Conservation (phyloP, 1,140 invertebrate species). For the Cotesia vestalis region DNA sequence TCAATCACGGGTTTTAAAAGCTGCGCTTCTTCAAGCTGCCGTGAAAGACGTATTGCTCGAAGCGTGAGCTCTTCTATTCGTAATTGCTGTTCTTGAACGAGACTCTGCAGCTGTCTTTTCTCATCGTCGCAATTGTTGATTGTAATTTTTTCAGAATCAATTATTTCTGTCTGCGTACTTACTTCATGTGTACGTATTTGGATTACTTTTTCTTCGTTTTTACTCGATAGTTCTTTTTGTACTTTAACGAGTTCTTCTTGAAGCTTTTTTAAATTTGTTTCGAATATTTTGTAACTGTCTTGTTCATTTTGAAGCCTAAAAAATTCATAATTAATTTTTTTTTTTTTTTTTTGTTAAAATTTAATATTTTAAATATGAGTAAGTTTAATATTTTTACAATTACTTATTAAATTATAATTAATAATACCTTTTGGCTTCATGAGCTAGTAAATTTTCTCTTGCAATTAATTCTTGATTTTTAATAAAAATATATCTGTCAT, state of each 20-base stretch:
- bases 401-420: not conserved
- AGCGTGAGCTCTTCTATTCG: constrained; percentile 58
- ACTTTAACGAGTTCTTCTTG: constrained; percentile 55
- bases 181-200: constrained; percentile 37
- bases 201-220: constrained; percentile 26
- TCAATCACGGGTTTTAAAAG: constrained; percentile 40
- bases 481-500: constrained; percentile 47
- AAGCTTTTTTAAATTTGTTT: constrained; percentile 55
- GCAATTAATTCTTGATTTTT: constrained; percentile 54
- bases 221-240: constrained; percentile 43
- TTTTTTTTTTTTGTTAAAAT: constrained; percentile 17
- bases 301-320: constrained; percentile 57
- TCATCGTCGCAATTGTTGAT: constrained; percentile 47
- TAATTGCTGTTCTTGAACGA: constrained; percentile 56
- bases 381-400: too few relatives aligned
- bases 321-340: too few relatives aligned
- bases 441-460: constrained; percentile 56
- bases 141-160: not conserved
- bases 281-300: constrained; percentile 50
- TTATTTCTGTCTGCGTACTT: constrained; percentile 56
- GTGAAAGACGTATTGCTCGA: constrained; percentile 50
- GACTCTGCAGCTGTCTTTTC: constrained; percentile 53
- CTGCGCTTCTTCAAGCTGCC: constrained; percentile 56
- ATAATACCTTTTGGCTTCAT: constrained; percentile 55
- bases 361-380: constrained; percentile 19